Conservation (phyloP, 1,140 invertebrate genomes). For the Drosophila tristis region DNA sequence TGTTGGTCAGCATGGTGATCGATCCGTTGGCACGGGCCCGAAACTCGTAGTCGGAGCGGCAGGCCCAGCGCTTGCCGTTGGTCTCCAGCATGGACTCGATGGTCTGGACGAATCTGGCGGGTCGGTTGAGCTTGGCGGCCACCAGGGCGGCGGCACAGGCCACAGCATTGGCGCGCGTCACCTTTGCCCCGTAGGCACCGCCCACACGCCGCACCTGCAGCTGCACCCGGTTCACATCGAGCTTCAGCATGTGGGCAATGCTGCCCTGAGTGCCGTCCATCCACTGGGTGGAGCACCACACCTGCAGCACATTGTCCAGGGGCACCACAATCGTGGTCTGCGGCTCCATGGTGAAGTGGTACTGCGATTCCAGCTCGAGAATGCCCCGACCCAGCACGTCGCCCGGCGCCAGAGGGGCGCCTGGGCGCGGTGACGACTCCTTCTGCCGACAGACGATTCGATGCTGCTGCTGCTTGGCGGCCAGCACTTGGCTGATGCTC, state of each 20-base stretch:
- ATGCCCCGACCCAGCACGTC: conserved; percentile 60
- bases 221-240: conserved; percentile 86
- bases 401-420: conserved; percentile 79
- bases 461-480: conserved; percentile 88
- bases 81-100: conserved; percentile 89
- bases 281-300: conserved; percentile 88
- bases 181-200: conserved; percentile 90
- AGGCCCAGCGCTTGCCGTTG: conserved; percentile 87
- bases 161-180: conserved; percentile 85
- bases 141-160: conserved; percentile 88
- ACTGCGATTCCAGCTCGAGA: conserved; percentile 78
- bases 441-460: conserved; percentile 85
- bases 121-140: conserved; percentile 86
- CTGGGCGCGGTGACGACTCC: conserved; percentile 85
- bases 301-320: conserved; percentile 86
- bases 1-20: conserved; percentile 87
- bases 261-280: conserved; percentile 87
- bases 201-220: conserved; percentile 88
- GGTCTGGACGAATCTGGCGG: conserved; percentile 87
- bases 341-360: conserved; percentile 87
- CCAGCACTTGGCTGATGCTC: conserved; percentile 84
- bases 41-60: conserved; percentile 85
- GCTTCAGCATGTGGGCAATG: conserved; percentile 86
- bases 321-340: conserved; percentile 87
- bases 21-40: conserved; percentile 87